Evolutionary conservation across 2,797 vertebrate species (phyloP), one percentile per base, ranked within the genome.

Genomic region (Tangara arthus): DNA sequence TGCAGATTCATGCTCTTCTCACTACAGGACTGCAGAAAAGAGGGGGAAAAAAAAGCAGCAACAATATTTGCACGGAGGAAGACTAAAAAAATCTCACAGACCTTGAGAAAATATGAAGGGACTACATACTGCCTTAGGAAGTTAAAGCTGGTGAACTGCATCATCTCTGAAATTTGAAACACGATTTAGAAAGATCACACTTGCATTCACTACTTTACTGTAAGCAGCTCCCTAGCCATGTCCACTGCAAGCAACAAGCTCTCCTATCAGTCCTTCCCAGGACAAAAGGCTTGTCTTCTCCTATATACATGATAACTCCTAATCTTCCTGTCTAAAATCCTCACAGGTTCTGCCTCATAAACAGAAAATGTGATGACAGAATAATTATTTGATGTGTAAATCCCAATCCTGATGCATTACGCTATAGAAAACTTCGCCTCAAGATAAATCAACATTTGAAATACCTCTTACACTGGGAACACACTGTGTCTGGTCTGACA

Each of bases 1-100:
- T 99, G 99, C 90, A 99, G 98, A 97, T 99, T 99, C 98, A 99
- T 99, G 41, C 98, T 98, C 93, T 98, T 99, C 97, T 99, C 99
- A 73, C 99, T 99, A 35, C 98, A 98, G 2, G 99, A 99, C 99
- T 99, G 79, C 6, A 91, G 71, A 83, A 82, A 83, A 88, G 8
- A 68, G 53, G 11, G 11, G 1, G 0, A 35, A 50, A 35, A 47
- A 47, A 34, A 65, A 72, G 52, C 1, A 71, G 35, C 3, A 68
- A 83, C 15, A 75, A 41, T 14, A 59, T 9, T 35, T 20, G 59
- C 39, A 89, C 1, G 8, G 6, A 79, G 9, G n/a, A 92, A 70
- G 27, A 27, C 12, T 3, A 86, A 87, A 83, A 83, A 91, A 60
- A 16, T 5, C 2, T 27, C 42, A 46, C 1, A 52, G 70, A 60